Evolutionary conservation across 2,888 invertebrate genomes (phyloP), one percentile per base, ranked within the genome.

Genomic region (Amphipoea oculea): DNA sequence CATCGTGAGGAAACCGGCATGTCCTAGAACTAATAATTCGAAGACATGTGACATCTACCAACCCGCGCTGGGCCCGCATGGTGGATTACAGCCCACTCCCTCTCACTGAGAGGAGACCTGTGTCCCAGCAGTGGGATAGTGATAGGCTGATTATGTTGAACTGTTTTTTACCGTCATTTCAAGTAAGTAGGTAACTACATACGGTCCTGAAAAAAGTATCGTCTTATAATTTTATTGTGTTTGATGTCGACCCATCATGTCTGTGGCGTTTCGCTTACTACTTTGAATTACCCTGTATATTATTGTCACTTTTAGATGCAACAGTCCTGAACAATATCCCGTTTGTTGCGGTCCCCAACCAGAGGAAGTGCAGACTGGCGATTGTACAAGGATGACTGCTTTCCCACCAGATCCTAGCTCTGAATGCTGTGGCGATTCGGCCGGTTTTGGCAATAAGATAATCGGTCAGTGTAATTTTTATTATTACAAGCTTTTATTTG

Each of bases 351-450:
- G 91, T 12, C 90, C 90, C 0, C 45, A 68, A 9, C 71, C 84
- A 6, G n/a, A 1, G 23, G 45, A 57, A 54, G 40, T n/a, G 23
- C 9, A 60, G 40, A 5, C 29, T 42, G 51, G 2, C 3, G 67
- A 20, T 6, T 78, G 75, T n/a, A 42, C 40, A n/a, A 66, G 45
- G 0, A 88, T 93, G 78, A 57, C 92, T 3, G 88, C 92, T 0
- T 88, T 90, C 4, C 93, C 93, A 0, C 93, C 94, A 0, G 90
- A 92, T 69, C 91, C 91, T 0, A 78, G 77, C 3, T 89, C 91
- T 0, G 86, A 89, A 14, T 95, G 95, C 87, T 95, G 95, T 76
- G 95, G 95, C 0, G 1, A 83, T 0, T 92, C 93, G n/a, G 83
- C 85, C 63, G 74, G 77, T 14, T 79, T 89, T 0, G 90, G 89